Percentiles rank a stretch among this genome's conserved stretches.
phyloP scores from a whole-genome alignment of 1,140 invertebrate genomes.

The Cydia strobilella region DNA sequence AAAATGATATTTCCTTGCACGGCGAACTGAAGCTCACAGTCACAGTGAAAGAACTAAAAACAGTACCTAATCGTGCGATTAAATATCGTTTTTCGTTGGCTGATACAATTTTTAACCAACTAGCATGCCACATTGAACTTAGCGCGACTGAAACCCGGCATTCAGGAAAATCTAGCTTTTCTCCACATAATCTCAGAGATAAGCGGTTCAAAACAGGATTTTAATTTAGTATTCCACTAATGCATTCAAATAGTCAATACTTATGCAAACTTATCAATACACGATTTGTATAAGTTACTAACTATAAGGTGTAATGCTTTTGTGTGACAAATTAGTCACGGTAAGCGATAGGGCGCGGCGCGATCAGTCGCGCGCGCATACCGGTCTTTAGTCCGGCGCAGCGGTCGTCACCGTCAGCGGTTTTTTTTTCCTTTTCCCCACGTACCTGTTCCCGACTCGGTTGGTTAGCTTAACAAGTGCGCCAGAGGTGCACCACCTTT shows the following conservation, averaged over 20 bases:
- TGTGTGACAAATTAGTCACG: not conserved
- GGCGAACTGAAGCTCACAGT: too few relatives aligned
- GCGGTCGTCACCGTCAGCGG: conserved; percentile 55
- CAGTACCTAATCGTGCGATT: too few relatives aligned
- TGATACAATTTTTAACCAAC: too few relatives aligned
- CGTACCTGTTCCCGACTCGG: conserved; percentile 70
- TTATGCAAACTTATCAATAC: not conserved
- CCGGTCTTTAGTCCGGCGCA: conserved; percentile 26
- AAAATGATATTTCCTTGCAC: too few relatives aligned
- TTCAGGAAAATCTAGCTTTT: not conserved
- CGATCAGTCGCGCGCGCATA: conserved; percentile 22
- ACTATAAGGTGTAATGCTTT: not conserved
- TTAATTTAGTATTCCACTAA: not conserved
- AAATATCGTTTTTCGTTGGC: too few relatives aligned
- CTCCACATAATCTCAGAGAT: not conserved
- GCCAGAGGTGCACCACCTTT: conserved; percentile 63
- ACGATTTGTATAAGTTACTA: not conserved
- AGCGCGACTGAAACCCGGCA: too few relatives aligned
- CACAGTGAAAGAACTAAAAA: too few relatives aligned
- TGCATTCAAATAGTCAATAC: not conserved
- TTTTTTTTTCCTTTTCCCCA: conserved; percentile 68
- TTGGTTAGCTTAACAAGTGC: conserved; percentile 76
- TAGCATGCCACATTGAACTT: too few relatives aligned
- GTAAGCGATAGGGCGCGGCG: not conserved
- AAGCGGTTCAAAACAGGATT: too few relatives aligned